A percentile compares a stretch with the other conserved stretches of the same genome.
These are phyloP conservation scores for Oryctolagus cuniculus DNA, from an alignment of 2,113 vertebrate species.

Conservation along the genomic window DNA sequence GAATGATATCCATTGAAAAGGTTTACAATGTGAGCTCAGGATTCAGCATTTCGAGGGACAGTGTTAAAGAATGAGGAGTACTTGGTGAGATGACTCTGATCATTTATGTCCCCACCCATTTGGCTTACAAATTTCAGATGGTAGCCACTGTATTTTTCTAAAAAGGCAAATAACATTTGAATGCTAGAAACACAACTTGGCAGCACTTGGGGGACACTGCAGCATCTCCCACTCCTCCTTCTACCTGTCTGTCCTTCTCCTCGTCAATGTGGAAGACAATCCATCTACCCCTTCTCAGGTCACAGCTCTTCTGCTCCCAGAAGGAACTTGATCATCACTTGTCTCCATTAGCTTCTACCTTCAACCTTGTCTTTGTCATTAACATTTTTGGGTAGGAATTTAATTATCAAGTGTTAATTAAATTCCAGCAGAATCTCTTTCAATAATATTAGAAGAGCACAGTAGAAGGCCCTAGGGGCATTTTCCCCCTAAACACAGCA, in stretches of 20 bases:
- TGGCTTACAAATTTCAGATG: not conserved
- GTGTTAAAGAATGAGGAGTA: not conserved
- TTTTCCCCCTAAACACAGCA: not conserved
- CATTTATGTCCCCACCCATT: not conserved
- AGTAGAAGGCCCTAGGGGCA: not conserved
- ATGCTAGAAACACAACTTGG: not conserved
- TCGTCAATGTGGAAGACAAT: not conserved
- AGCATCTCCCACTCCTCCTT: not conserved
- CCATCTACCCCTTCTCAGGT: not conserved
- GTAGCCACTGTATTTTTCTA: not conserved
- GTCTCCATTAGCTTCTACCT: not conserved
- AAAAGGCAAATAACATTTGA: not conserved
- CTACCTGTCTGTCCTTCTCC: not conserved
- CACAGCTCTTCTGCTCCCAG: not conserved
- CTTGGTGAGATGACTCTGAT: not conserved
- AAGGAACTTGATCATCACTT: not conserved
- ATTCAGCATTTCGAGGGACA: not conserved
- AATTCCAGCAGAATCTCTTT: conserved; percentile 43
- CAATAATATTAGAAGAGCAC: conserved; percentile 11
- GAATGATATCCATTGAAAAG: not conserved
- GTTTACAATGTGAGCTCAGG: not conserved
- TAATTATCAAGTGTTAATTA: conserved; percentile 46
- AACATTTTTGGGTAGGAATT: not conserved
- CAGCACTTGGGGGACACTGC: not conserved
- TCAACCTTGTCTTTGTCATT: not conserved